Base-by-base conservation (phyloP, 2,888 invertebrate species). In the Pegoplata infirma region DNA sequence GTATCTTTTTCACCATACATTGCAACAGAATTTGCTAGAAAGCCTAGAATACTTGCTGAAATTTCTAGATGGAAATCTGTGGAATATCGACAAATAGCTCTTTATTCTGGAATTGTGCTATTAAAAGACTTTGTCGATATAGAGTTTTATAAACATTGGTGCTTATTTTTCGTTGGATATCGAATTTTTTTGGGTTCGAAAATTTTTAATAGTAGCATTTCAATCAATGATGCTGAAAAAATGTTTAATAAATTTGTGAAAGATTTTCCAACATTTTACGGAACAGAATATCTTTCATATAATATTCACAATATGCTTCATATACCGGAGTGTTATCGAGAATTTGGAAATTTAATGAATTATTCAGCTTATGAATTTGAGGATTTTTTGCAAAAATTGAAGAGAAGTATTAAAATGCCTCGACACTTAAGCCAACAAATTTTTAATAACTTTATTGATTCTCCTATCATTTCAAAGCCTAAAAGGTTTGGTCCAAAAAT, bases 321-420 rank as follows among this genome's bases (percentile, higher is more conserved):
- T 8, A 8, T 32, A 8, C 6, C 5, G 1, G 46, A 47, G 2
- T 47, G 46, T 17, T 47, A 47, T 47, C 2, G 17, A 47, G 17
- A 17, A 17, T 49, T 12, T 49, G 49, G 49, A 23, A 49, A 21
- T n/a, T n/a, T 49, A 12, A 28, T 55, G 55, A 32, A 16, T 7
- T 4, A 32, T 16, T 55, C 55, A 5, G 55, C 55, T 3, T 23
- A 46, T 14, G n/a, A 5, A 4, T 55, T 55, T 32, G 55, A 32
- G 19, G 25, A 14, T 25, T 25, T 53, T 25, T 14, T 53, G 4
- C 53, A 53, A 53, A 53, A n/a, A 14, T 23, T 53, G 10, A 53
- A 53, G 16, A 4, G 16, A 25, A 6, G 53, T 53, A 23, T 53
- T 7, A 53, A 53, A 53, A 55, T 55, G 49, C 49, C 49, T 10